Evolutionary conservation across 1,140 invertebrate species (phyloP), one percentile per base, ranked within the genome.

Genomic region (Cherax quadricarinatus): DNA sequence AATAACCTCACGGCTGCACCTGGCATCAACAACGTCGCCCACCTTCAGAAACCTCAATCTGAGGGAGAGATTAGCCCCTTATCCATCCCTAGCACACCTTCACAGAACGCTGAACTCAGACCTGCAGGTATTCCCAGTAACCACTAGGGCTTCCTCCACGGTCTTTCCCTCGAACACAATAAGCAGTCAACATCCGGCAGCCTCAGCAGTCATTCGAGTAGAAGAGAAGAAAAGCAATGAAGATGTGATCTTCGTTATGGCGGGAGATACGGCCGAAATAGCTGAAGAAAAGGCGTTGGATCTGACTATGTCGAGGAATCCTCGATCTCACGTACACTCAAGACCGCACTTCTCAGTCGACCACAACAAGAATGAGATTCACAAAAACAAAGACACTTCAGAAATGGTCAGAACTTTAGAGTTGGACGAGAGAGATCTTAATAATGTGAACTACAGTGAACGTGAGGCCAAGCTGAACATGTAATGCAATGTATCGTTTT

Each of bases 211-310:
- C 24, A 30, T 10, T 16, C 10, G n/a, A 30, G 53, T 48, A 16
- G 16, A 14, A 24, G 48, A 70, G 30, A 84, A 78, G 4, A 57
- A 48, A 53, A 49, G 75, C 5, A 62, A 78, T 6, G 66, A 60
- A 0, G 90, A 91, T 12, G 84, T 91, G 5, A 70, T 91, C 41
- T 91, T 91, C 60, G 85, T 91, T 7, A 91, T 91, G 90, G 90
- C 90, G 5, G 90, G 90, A 0, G 90, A 91, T 84, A 91, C 90
- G 18, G 90, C 90, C 21, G 90, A 91, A 57, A 78, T 86, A 12
- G 90, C 90, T 16, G 90, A 91, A 53, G 90, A 91, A 48, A 91
- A 91, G 51, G 90, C 90, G 14, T 53, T 91, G 48, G 90, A 91
- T 73, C 90, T 91, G 85, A 91, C 90, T 6, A 78, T 91, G 12